phyloP scores from a whole-genome alignment of 2,113 vertebrate genomes.

The Hydropotes inermis region DNA sequence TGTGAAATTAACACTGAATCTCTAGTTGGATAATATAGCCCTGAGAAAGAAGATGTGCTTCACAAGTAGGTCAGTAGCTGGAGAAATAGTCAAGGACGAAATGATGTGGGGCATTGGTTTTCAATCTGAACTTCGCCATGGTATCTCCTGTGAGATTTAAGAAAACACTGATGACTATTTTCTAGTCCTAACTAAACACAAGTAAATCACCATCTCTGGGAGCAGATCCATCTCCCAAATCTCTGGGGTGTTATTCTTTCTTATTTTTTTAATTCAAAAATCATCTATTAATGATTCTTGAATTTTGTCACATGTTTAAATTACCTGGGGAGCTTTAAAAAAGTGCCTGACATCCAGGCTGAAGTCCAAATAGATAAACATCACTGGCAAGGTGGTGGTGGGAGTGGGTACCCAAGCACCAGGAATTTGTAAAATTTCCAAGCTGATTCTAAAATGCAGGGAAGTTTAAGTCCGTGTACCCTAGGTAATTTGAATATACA shows the following conservation, averaged over 20 bases:
- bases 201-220: not conserved
- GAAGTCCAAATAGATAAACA: not conserved
- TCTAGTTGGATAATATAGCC: too few species aligned
- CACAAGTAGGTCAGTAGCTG: not conserved
- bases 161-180: not conserved
- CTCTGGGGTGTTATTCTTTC: not conserved
- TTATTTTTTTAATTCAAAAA: not conserved
- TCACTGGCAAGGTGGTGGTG: not conserved
- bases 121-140: not conserved
- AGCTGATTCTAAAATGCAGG: not conserved
- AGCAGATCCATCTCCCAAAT: not conserved
- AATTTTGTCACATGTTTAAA: not conserved
- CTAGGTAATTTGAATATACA: not conserved
- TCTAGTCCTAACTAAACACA: not conserved
- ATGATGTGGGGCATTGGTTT: too few species aligned
- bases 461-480: not conserved
- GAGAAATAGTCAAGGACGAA: not conserved
- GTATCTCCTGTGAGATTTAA: not conserved
- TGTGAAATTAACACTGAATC: not conserved
- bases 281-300: not conserved
- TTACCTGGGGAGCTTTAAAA: not conserved
- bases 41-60: not conserved
- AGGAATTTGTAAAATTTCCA: not conserved
- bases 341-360: not conserved
- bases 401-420: fast-evolving